Conservation (phyloP, 2,797 vertebrate species). For the Lacerta agilis region DNA sequence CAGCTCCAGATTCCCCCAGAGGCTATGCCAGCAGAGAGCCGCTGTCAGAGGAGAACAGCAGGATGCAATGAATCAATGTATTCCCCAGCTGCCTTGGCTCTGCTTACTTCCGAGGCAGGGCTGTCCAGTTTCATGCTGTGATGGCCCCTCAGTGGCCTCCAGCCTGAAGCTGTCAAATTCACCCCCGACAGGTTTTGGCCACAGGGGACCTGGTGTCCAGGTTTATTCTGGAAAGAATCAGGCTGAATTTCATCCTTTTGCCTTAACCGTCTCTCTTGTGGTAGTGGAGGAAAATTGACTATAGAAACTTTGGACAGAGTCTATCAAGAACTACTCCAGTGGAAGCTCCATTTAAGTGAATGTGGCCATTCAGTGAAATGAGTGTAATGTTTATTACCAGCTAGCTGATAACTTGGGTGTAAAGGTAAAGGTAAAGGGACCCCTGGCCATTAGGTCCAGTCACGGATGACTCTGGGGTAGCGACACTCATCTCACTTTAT, state of each 20-base stretch:
- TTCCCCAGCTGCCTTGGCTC: constrained; percentile 44
- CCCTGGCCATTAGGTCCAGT: too few relatives aligned
- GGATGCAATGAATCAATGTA: constrained; percentile 60
- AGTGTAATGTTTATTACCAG: neutral
- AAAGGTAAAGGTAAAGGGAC: too few relatives aligned
- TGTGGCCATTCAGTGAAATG: neutral
- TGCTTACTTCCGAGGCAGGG: constrained; percentile 8
- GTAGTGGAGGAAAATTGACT: neutral
- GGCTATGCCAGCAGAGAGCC: constrained; percentile 59
- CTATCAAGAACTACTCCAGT: neutral
- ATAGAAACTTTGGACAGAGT: constrained; percentile 25
- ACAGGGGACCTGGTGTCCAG: neutral
- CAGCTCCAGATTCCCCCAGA: constrained; percentile 46
- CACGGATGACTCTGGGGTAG: too few relatives aligned
- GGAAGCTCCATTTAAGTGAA: neutral
- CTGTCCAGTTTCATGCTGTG: constrained; percentile 44
- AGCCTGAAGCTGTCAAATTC: constrained; percentile 35
- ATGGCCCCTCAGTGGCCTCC: neutral
- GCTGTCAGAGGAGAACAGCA: constrained; percentile 62
- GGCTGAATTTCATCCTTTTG: constrained; percentile 15
- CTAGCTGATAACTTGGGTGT: neutral
- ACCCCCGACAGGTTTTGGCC: neutral
- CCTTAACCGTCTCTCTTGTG: constrained; percentile 15
- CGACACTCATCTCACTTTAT: too few relatives aligned
- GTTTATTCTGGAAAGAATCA: neutral